phyloP scores from a whole-genome alignment of 2,888 invertebrate species.

The Aethes cnicana region DNA sequence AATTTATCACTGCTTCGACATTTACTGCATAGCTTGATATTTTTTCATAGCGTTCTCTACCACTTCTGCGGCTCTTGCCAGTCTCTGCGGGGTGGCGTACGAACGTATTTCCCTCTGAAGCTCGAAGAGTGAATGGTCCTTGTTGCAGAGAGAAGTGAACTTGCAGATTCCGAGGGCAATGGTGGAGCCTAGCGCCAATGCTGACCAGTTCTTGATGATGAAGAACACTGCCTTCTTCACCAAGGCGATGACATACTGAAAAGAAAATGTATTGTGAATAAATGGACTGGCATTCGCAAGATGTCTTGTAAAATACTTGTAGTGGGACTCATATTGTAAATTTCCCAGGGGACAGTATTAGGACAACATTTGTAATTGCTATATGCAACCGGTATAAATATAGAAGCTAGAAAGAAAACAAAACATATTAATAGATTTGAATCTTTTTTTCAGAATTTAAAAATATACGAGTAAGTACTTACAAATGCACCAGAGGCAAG shows the following conservation, averaged over 20 bases:
- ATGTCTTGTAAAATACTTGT: no score
- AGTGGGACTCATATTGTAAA: no score
- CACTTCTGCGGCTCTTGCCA: constrained; percentile 73
- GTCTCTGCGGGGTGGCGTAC: constrained; percentile 74
- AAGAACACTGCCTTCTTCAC: constrained; percentile 37
- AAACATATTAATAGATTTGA: no score
- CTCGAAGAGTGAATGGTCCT: constrained; percentile 53
- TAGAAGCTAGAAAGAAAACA: no score
- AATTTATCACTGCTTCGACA: constrained; percentile 6
- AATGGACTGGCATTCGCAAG: no score
- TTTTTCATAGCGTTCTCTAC: constrained; percentile 79
- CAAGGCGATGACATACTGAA: constrained; percentile 37
- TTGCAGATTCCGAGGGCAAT: constrained; percentile 78
- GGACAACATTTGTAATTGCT: no score
- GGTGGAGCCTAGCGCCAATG: constrained; percentile 46
- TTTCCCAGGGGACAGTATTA: no score
- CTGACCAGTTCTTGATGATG: constrained; percentile 39
- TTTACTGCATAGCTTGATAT: constrained; percentile 49
- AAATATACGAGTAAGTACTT: no score
- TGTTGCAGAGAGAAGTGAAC: constrained; percentile 78
- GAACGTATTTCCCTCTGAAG: constrained; percentile 58
- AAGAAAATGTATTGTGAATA: constrained; percentile 29
- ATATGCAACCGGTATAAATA: no score
- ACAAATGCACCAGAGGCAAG: constrained; percentile 33
- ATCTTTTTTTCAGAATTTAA: no score